Conservation (phyloP, 1,140 invertebrate genomes). For the Diprion similis region DNA sequence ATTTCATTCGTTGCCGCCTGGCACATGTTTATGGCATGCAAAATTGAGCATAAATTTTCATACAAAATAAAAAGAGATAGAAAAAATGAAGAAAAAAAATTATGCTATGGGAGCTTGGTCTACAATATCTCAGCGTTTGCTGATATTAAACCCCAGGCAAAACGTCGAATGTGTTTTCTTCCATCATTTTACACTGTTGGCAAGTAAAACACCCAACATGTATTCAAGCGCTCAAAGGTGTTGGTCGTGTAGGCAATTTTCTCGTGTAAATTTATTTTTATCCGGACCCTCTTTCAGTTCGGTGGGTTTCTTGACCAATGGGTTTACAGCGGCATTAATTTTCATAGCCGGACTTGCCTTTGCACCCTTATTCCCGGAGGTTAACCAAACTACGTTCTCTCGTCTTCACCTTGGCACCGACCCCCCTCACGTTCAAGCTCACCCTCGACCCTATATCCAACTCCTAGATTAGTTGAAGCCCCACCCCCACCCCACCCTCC, state of each 20-base stretch:
- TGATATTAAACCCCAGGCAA: no score
- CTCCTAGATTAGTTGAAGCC: constrained; percentile 8
- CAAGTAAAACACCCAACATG: no score
- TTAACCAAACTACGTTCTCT: not conserved
- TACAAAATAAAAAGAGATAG: no score
- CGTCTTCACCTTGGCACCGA: not conserved
- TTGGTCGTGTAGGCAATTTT: no score
- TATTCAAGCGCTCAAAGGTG: no score
- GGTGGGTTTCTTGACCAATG: not conserved
- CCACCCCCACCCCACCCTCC: constrained; percentile 4
- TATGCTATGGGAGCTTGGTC: no score
- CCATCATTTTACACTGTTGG: no score
- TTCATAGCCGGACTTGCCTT: constrained; percentile 5
- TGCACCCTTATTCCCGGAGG: not conserved
- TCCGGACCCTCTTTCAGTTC: not conserved
- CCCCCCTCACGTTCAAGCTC: not conserved
- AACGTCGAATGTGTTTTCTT: no score
- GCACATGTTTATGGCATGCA: not conserved
- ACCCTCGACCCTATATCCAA: not conserved
- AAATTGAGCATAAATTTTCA: no score
- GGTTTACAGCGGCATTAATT: not conserved
- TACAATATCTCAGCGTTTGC: no score
- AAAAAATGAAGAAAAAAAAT: no score
- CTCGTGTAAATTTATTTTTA: no score
- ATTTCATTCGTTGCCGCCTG: not conserved